Percentiles rank a stretch among this genome's conserved stretches.
phyloP scores from a whole-genome alignment of 1,140 invertebrate genomes.

The Papilio polytes region DNA sequence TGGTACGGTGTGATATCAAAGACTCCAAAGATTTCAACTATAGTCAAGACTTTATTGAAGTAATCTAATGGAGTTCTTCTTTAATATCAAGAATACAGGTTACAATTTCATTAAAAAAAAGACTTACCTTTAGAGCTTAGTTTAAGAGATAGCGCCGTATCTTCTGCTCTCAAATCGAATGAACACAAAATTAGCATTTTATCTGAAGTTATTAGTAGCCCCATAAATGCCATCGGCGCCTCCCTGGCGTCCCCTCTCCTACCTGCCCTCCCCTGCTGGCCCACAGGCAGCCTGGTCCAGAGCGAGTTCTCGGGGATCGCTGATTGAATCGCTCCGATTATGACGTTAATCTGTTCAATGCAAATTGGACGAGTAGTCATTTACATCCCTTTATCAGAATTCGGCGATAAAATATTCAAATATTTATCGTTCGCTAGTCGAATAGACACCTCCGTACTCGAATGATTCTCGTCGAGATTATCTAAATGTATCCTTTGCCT shows the following conservation, averaged over 20 bases:
- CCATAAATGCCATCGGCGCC: constrained; percentile 52
- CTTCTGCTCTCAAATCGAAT: constrained; percentile 76
- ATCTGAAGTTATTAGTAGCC: constrained; percentile 81
- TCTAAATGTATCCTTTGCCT: constrained; percentile 33
- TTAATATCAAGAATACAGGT: neutral
- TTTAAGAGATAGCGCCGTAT: constrained; percentile 51
- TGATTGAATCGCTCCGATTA: constrained; percentile 83
- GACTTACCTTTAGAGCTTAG: neutral
- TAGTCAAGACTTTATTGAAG: neutral
- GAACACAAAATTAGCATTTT: constrained; percentile 83
- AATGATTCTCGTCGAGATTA: constrained; percentile 39
- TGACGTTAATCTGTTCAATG: constrained; percentile 83
- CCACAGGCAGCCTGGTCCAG: constrained; percentile 55
- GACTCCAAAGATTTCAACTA: neutral
- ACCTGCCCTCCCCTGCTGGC: constrained; percentile 41
- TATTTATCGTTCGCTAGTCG: constrained; percentile 72
- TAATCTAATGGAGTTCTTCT: neutral
- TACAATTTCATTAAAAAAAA: constrained; percentile 24
- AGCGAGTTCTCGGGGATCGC: constrained; percentile 69
- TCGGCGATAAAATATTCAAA: constrained; percentile 79
- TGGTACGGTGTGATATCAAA: too few species aligned
- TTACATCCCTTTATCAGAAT: constrained; percentile 81
- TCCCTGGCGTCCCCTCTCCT: constrained; percentile 40
- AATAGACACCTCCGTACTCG: constrained; percentile 52
- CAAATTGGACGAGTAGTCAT: constrained; percentile 82